phyloP scores from a whole-genome alignment of 2,888 invertebrate genomes.

The Elegia similella region DNA sequence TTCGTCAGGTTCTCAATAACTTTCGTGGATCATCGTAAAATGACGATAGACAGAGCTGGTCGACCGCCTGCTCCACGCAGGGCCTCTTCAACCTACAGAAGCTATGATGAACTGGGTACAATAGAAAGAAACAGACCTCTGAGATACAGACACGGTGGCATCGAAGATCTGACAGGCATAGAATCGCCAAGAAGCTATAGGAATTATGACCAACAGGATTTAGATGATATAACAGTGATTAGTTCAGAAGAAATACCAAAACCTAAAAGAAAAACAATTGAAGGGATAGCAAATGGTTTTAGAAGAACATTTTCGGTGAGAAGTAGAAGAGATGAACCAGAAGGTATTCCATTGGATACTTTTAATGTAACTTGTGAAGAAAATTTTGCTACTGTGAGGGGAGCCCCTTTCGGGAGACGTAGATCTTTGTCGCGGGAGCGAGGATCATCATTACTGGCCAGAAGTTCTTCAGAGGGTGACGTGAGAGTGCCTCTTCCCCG shows the following conservation, averaged over 20 bases:
- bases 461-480: constrained; percentile 88
- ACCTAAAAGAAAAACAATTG: constrained; percentile 65
- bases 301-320: constrained; percentile 71
- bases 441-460: constrained; percentile 76
- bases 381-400: constrained; percentile 69
- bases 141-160: constrained; percentile 64
- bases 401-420: constrained; percentile 70
- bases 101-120: constrained; percentile 71
- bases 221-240: constrained; percentile 73
- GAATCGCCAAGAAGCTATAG: constrained; percentile 53
- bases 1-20: constrained; percentile 61
- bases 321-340: constrained; percentile 59
- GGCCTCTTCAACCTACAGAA: constrained; percentile 70
- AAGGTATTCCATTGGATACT: constrained; percentile 69
- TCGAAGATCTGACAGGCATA: constrained; percentile 68
- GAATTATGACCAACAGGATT: constrained; percentile 52
- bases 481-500: constrained; percentile 70
- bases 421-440: constrained; percentile 76
- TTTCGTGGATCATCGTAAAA: constrained; percentile 44
- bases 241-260: constrained; percentile 72
- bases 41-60: constrained; percentile 73
- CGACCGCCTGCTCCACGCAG: constrained; percentile 69
- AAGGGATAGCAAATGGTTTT: constrained; percentile 69
- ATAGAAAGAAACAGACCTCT: constrained; percentile 64
- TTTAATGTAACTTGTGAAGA: constrained; percentile 61